Percentiles rank a stretch among this genome's conserved stretches.
Conservation (phyloP, 1,140 invertebrate species). For the Hyles euphorbiae region DNA sequence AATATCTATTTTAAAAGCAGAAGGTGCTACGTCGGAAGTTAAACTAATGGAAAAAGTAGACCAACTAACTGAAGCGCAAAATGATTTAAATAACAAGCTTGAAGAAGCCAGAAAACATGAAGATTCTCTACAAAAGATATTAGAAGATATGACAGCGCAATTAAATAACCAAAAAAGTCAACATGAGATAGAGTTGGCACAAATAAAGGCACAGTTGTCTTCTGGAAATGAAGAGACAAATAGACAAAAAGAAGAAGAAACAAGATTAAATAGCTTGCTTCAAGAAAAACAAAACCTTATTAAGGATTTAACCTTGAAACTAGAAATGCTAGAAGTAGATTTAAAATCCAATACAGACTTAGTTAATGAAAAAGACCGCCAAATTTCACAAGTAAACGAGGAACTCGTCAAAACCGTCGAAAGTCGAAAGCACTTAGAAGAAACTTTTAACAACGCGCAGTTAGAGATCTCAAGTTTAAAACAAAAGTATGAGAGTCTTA, state of each 20-base stretch:
- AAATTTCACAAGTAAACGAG: conserved; percentile 70
- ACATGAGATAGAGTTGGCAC: conserved; percentile 55
- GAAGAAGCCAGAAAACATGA: conserved; percentile 69
- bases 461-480: conserved; percentile 49
- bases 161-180: conserved; percentile 52
- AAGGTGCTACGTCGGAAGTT: conserved; percentile 65
- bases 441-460: conserved; percentile 51
- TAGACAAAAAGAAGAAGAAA: conserved; percentile 45
- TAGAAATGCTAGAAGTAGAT: conserved; percentile 69
- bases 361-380: conserved; percentile 68
- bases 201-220: conserved; percentile 44
- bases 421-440: conserved; percentile 66
- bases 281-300: conserved; percentile 65
- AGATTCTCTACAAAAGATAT: conserved; percentile 64
- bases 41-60: conserved; percentile 72
- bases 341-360: conserved; percentile 69
- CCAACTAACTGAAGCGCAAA: conserved; percentile 67
- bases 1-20: conserved; percentile 57
- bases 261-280: conserved; percentile 37
- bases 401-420: conserved; percentile 72
- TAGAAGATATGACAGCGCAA: conserved; percentile 61
- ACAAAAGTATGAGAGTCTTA: conserved; percentile 63
- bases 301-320: conserved; percentile 64
- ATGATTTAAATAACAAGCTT: conserved; percentile 71
- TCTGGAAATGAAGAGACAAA: conserved; percentile 42